Evolutionary conservation across 2,113 vertebrate species (phyloP).

Genomic region (Otocyon megalotis): DNA sequence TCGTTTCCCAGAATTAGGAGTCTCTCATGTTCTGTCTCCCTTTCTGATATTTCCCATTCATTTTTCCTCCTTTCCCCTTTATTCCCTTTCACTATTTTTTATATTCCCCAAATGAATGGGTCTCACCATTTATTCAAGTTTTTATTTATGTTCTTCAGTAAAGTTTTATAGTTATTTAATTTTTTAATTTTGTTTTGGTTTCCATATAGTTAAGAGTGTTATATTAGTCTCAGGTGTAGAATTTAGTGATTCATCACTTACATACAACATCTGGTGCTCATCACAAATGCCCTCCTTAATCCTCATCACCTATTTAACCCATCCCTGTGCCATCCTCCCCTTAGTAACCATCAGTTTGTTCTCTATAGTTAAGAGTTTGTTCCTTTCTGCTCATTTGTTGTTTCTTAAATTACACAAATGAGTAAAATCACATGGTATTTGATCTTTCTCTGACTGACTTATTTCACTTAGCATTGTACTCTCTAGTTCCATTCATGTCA

Average conservation of each 20-base stretch:
- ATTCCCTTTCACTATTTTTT: too few species aligned
- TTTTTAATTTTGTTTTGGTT: neutral
- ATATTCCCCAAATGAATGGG: too few species aligned
- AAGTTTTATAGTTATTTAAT: conserved; percentile 15
- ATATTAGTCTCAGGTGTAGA: neutral
- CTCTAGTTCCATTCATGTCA: neutral
- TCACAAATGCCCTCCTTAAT: neutral
- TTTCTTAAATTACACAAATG: neutral
- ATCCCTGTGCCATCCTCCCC: neutral
- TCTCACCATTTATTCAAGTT: neutral
- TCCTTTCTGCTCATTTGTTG: neutral
- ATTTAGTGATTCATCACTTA: neutral
- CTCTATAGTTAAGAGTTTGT: neutral
- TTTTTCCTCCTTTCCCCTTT: too few species aligned
- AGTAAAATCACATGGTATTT: neutral
- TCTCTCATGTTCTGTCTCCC: too few species aligned
- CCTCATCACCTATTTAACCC: neutral
- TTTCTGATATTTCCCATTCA: too few species aligned
- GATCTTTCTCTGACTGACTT: neutral
- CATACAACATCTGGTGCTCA: neutral
- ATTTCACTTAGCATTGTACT: neutral
- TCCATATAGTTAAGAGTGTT: neutral
- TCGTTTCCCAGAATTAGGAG: too few species aligned
- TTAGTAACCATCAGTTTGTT: neutral
- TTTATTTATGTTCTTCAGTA: neutral